Evolutionary conservation across 2,888 invertebrate genomes (phyloP), one percentile per base, ranked within the genome.

Genomic region (Tromatobia lineatoria): DNA sequence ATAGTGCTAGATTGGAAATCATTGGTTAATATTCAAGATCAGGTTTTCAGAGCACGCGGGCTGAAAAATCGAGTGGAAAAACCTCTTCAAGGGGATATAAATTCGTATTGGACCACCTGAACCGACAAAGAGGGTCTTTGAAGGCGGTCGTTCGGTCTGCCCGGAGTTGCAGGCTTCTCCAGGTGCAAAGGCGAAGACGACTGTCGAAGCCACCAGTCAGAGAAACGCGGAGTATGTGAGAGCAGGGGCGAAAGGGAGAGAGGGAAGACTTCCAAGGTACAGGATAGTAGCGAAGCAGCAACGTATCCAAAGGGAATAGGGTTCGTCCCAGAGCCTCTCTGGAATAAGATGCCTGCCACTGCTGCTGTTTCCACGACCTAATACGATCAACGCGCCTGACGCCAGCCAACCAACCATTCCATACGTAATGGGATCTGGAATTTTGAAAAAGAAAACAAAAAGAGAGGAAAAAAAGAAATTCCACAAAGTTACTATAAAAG

Each of bases 31-130:
- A 47, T 47, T 7, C 6, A 2, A 23, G 3, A 45, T 67, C 15
- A 67, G 45, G 23, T 67, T n/a, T 8, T 15, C 29, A n/a, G 38
- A 10, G 50, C 20, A 15, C 29, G 1, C 18, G 61, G 64, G 23
- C 50, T 54, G 80, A 84, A 81, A 84, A 77, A 80, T 74, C 64
- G 80, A 57, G 47, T 77, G 70, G 78, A 81, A 84, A 84, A 84
- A 78, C 64, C 74, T 81, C 70, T 61, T 78, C 70, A 70, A n/a
- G 80, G 64, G 67, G 80, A 69, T 81, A 78, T 84, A 80, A 74
- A 84, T 84, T 84, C 78, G 78, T 81, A 73, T 78, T 80, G 80
- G 85, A 85, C 87, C 87, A 87, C 86, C 85, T 85, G 86, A 87
- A 86, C 85, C 83, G 86, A 87, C 83, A 86, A 80, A 86, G 70